phyloP scores from a whole-genome alignment of 1,140 invertebrate genomes.

The Contarinia nasturtii region DNA sequence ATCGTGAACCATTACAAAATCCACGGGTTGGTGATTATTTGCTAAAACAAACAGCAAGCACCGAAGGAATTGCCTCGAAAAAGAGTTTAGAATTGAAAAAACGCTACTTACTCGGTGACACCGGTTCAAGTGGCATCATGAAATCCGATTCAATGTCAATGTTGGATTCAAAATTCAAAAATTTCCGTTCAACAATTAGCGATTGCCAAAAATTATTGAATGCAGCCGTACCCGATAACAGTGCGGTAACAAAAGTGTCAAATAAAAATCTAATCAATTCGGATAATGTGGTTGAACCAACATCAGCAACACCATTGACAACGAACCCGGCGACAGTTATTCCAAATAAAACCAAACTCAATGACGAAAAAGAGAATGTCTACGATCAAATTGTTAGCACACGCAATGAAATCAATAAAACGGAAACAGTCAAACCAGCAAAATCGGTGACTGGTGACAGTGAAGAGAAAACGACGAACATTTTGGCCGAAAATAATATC shows the following conservation, averaged over 20 bases:
- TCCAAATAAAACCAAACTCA: constrained; percentile 12
- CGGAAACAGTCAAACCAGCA: background rate
- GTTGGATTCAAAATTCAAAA: constrained; percentile 63
- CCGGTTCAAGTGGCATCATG: constrained; percentile 39
- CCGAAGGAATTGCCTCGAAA: constrained; percentile 69
- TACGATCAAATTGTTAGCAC: constrained; percentile 14
- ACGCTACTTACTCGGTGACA: constrained; percentile 50
- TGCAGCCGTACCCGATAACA: constrained; percentile 47
- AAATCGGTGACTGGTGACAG: background rate
- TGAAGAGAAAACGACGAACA: constrained; percentile 20
- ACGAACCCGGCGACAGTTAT: constrained; percentile 18
- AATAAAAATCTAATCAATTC: constrained; percentile 8
- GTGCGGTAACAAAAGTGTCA: constrained; percentile 33
- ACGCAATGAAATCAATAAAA: constrained; percentile 21
- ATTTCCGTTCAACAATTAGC: constrained; percentile 64
- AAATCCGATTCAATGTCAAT: constrained; percentile 73
- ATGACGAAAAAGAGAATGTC: constrained; percentile 23
- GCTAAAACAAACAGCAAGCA: constrained; percentile 61
- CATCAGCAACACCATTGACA: constrained; percentile 18
- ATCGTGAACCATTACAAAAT: constrained; percentile 23
- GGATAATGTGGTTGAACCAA: constrained; percentile 17
- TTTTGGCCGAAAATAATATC: constrained; percentile 16
- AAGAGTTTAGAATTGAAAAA: constrained; percentile 69
- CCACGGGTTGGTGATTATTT: constrained; percentile 47
- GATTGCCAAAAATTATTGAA: constrained; percentile 75